These are phyloP conservation scores for Arvicanthis niloticus DNA, from an alignment of 2,113 vertebrate genomes.

Conservation along the genomic window DNA sequence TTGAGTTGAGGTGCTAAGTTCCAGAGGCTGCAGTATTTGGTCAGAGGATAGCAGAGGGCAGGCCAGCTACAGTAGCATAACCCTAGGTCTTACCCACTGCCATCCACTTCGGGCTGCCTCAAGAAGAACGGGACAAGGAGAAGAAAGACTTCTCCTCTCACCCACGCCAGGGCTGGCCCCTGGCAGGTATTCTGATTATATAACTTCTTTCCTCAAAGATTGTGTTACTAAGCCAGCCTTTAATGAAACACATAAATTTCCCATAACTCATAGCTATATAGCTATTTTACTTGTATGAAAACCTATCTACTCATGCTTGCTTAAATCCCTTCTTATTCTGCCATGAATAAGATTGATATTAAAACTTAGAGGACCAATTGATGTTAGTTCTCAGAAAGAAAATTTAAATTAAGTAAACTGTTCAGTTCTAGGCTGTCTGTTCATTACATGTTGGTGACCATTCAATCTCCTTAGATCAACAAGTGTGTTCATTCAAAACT, in stretches of 20 bases:
- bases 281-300: slow-evolving; percentile 24
- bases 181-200: background rate
- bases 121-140: no score
- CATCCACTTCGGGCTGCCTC: no score
- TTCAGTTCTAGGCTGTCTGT: background rate
- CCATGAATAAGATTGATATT: background rate
- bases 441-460: background rate
- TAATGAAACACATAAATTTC: slow-evolving; percentile 32
- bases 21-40: no score
- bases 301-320: background rate
- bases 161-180: no score
- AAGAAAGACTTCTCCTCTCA: no score
- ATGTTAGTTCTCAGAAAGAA: background rate
- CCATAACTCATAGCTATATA: background rate
- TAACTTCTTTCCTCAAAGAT: slow-evolving; percentile 26
- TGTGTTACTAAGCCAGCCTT: background rate
- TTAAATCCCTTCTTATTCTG: slow-evolving; percentile 19
- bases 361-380: background rate
- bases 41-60: no score
- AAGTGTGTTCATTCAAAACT: background rate
- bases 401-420: slow-evolving; percentile 24
- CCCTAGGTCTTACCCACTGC: no score
- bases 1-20: no score
- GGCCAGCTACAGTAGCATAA: no score
- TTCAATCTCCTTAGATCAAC: background rate